These are phyloP conservation scores for Caretta caretta DNA, from an alignment of 2,113 vertebrate genomes.

Conservation along the genomic window DNA sequence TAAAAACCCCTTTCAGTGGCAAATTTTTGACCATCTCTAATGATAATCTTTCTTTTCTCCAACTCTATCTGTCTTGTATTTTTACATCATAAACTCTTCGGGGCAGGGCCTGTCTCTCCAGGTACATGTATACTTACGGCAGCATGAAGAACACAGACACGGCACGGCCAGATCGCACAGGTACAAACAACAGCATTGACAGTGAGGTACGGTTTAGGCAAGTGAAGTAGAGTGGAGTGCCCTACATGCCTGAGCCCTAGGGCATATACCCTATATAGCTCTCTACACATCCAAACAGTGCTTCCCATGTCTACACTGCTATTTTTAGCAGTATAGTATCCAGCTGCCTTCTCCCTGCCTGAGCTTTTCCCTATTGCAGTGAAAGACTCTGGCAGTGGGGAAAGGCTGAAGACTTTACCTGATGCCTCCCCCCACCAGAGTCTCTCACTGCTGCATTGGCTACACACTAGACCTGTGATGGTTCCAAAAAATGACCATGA, in stretches of 20 bases:
- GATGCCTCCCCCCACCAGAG: no score
- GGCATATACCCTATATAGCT: not conserved
- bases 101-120: not conserved
- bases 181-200: not conserved
- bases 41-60: not conserved
- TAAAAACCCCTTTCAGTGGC: not conserved
- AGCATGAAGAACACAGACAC: not conserved
- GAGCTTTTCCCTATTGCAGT: no score
- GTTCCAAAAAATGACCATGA: not conserved
- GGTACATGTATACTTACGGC: not conserved
- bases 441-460: no score
- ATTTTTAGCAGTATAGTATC: not conserved
- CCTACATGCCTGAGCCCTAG: not conserved
- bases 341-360: not conserved
- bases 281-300: not conserved
- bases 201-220: no score
- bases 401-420: no score
- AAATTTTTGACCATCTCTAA: not conserved
- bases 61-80: not conserved
- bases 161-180: not conserved
- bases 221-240: not conserved
- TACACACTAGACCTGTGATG: not conserved
- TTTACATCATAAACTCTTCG: not conserved
- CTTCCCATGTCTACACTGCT: not conserved
- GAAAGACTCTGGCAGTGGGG: no score